Percentiles rank a stretch among this genome's conserved stretches.
phyloP scores from a whole-genome alignment of 2,113 vertebrate genomes.

The Thamnaconus septentrionalis region DNA sequence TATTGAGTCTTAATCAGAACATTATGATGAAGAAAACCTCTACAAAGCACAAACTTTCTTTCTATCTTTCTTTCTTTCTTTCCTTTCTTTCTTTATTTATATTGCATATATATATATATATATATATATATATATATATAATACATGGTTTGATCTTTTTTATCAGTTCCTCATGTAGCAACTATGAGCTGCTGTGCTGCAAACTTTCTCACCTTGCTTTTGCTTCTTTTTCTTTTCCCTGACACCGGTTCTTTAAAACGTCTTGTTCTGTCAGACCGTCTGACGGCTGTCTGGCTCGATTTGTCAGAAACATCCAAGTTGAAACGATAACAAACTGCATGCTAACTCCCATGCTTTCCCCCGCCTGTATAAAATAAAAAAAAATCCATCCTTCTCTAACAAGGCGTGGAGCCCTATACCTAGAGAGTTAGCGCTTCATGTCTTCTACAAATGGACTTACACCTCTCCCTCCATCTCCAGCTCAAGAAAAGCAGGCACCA shows the following conservation, averaged over 20 bases:
- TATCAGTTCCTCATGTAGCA: too few relatives aligned
- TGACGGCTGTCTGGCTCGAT: constrained; percentile 65
- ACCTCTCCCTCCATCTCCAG: constrained; percentile 65
- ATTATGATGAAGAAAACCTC: too few relatives aligned
- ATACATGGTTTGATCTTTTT: constrained; percentile 4
- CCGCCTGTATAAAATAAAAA: constrained; percentile 18
- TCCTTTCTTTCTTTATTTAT: too few relatives aligned
- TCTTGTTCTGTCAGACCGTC: constrained; percentile 56
- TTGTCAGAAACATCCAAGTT: constrained; percentile 57
- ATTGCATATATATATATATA: too few relatives aligned
- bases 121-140: too few relatives aligned
- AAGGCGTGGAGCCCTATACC: constrained; percentile 71
- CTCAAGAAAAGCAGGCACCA: constrained; percentile 64
- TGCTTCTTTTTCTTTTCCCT: constrained; percentile 29
- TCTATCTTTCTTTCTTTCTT: too few relatives aligned
- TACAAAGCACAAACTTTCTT: too few relatives aligned
- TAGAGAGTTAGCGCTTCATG: constrained; percentile 79
- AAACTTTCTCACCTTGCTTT: constrained; percentile 44
- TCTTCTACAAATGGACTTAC: constrained; percentile 81
- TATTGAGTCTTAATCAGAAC: too few relatives aligned
- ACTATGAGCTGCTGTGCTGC: background rate
- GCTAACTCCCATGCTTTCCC: constrained; percentile 46
- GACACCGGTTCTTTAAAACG: constrained; percentile 51
- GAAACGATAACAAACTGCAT: constrained; percentile 71
- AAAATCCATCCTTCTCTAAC: constrained; percentile 66